Evolutionary conservation across 2,888 invertebrate genomes (phyloP).

Genomic region (Drosophila infuscata): DNA sequence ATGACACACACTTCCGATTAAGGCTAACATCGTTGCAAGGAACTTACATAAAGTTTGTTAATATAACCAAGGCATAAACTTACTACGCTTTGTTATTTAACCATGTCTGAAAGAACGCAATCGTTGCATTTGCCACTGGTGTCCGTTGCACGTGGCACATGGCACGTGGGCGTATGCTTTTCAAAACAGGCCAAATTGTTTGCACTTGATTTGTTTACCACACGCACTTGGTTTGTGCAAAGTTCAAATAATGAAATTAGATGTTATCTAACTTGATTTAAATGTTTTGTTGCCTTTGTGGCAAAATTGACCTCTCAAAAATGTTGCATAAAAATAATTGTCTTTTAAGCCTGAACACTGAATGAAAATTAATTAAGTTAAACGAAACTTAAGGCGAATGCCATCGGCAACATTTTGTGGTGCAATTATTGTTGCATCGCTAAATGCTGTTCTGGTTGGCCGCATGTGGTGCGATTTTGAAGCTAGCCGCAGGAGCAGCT

Average conservation of each 20-base stretch:
- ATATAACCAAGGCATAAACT: slow-evolving; percentile 3
- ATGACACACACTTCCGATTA: slow-evolving; percentile 57
- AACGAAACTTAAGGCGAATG: slow-evolving; percentile 24
- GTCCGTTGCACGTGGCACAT: slow-evolving; percentile 1
- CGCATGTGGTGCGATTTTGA: slow-evolving; percentile 54
- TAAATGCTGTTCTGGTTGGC: slow-evolving; percentile 30
- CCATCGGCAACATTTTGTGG: slow-evolving; percentile 23
- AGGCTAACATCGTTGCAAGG: slow-evolving; percentile 23
- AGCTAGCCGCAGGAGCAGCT: slow-evolving; percentile 51
- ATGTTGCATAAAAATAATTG: slow-evolving; percentile 16
- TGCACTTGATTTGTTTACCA: slow-evolving; percentile 19
- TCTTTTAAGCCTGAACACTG: slow-evolving; percentile 32
- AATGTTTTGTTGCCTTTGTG: slow-evolving; percentile 7
- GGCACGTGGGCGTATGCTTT: slow-evolving; percentile 23
- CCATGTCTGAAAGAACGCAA: slow-evolving; percentile 8
- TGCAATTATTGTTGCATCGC: slow-evolving; percentile 29
- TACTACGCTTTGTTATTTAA: slow-evolving; percentile 5
- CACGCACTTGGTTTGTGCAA: background rate
- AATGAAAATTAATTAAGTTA: slow-evolving; percentile 61
- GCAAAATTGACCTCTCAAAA: slow-evolving; percentile 40
- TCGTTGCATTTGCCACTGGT: slow-evolving; percentile 2
- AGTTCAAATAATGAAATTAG: slow-evolving; percentile 7
- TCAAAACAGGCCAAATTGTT: background rate
- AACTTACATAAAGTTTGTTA: slow-evolving; percentile 42
- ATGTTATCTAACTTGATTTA: slow-evolving; percentile 34